These are phyloP conservation scores for Salticus scenicus DNA, from an alignment of 2,888 invertebrate genomes.

Conservation along the genomic window DNA sequence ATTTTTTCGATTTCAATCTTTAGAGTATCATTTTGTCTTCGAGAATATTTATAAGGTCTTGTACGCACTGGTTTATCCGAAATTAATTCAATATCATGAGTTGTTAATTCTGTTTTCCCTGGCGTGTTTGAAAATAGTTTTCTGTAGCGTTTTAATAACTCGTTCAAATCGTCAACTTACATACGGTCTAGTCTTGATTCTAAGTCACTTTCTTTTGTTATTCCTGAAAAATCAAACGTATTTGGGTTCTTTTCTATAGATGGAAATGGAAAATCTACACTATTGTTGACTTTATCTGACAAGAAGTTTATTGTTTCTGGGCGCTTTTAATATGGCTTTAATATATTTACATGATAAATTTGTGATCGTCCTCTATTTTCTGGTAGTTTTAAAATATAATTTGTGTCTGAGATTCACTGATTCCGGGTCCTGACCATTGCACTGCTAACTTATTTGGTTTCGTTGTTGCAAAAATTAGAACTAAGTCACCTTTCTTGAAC, in stretches of 20 bases:
- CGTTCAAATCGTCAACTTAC: background rate
- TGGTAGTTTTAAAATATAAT: slow-evolving; percentile 2
- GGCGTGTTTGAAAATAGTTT: background rate
- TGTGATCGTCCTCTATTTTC: too few relatives aligned
- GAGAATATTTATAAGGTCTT: slow-evolving; percentile 10
- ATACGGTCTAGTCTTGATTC: background rate
- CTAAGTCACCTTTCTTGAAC: too few relatives aligned
- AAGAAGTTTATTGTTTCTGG: too few relatives aligned
- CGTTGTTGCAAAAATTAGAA: too few relatives aligned
- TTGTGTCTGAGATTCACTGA: slow-evolving; percentile 8
- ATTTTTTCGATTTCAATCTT: too few relatives aligned
- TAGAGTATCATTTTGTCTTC: slow-evolving; percentile 3
- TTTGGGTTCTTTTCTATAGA: background rate
- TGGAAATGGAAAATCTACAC: slow-evolving; percentile 1
- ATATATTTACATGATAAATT: slow-evolving; percentile 24
- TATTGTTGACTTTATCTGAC: too few relatives aligned
- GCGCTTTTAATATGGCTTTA: slow-evolving; percentile 20
- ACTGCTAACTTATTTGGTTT: slow-evolving; percentile 29
- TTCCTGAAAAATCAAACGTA: background rate
- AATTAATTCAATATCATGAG: slow-evolving; percentile 19
- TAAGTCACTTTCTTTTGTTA: too few relatives aligned
- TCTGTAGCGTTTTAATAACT: background rate
- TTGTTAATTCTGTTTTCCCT: too few relatives aligned
- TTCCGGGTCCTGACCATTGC: slow-evolving; percentile 13
- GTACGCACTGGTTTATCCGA: background rate